Percentiles rank a stretch among this genome's conserved stretches.
Evolutionary conservation across 2,888 invertebrate species (phyloP).

Genomic region (Drosophila stalkeri): DNA sequence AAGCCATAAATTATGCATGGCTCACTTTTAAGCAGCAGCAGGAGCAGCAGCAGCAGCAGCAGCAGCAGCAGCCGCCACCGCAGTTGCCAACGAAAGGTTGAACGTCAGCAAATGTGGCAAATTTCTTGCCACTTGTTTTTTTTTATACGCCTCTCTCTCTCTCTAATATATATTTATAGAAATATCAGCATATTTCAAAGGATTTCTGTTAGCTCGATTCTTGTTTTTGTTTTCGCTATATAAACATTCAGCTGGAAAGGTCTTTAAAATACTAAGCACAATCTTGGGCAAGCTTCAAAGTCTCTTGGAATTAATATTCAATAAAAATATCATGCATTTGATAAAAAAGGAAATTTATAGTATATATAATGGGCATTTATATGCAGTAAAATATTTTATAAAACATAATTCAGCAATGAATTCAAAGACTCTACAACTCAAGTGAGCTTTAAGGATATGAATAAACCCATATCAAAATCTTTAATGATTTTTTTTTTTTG

Average conservation of each 20-base stretch:
- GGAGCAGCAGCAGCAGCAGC: slow-evolving; percentile 53
- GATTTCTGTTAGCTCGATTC: slow-evolving; percentile 4
- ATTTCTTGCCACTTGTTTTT: not conserved
- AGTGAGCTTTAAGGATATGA: not conserved
- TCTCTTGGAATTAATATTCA: not conserved
- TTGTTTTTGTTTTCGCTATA: not conserved
- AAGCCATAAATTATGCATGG: slow-evolving; percentile 80
- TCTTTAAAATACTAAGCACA: not conserved
- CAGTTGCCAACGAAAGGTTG: slow-evolving; percentile 23
- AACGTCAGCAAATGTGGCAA: slow-evolving; percentile 40
- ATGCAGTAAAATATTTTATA: not conserved
- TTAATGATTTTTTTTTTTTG: not conserved
- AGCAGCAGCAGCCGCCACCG: slow-evolving; percentile 33
- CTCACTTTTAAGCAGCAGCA: slow-evolving; percentile 70
- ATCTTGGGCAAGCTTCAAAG: not conserved
- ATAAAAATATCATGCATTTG: not conserved
- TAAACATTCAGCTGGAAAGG: not conserved
- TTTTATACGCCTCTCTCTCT: not conserved
- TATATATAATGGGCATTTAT: not conserved
- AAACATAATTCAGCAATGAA: not conserved
- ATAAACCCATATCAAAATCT: not conserved
- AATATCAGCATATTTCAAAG: slow-evolving; percentile 25
- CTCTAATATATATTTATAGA: slow-evolving; percentile 10
- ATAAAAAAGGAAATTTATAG: not conserved
- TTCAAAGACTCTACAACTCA: not conserved